Evolutionary conservation across 2,113 vertebrate genomes (phyloP), one percentile per base, ranked within the genome.

Genomic region (Bucco capensis): DNA sequence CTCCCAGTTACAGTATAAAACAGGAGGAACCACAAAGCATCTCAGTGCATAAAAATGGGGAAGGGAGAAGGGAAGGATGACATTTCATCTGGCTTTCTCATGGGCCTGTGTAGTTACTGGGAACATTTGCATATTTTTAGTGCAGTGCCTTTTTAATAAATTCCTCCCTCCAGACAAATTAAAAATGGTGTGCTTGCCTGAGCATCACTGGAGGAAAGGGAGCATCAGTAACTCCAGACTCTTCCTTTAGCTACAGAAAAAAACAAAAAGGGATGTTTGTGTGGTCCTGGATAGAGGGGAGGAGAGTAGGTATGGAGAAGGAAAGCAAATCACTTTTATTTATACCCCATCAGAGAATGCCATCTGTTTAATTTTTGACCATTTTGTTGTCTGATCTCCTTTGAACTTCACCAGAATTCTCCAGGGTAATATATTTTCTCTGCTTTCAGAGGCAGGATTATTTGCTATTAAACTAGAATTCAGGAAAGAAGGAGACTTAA

Each of bases 111-210:
- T 88, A 93, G 84, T 96, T 96, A 95, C 93, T 57, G 88, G 93
- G 88, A 81, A 8, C 91, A 96, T 96, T 96, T 96, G 94, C 96
- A 96, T 96, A 90, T 96, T 96, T 96, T 95, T 96, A 96, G 94
- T 86, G 94, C 82, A 58, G 86, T 80, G 88, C 92, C 90, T 96
- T 88, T 96, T 96, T 95, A 96, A 96, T 92, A 93, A 95, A 95
- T 96, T 88, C 93, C 91, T 96, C 95, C 94, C 94, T 95, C 70
- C 90, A 88, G 94, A 88, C 71, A 77, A 94, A 93, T 96, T 90
- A 94, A 92, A 83, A 83, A 80, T 22, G 76, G 90, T 60, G 84
- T 2, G 8, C 82, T 72, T 56, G 88, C 83, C 81, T 88, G 64
- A 90, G 21, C 70, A 83, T 44, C 90, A 8, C 84, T 51, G 61